Conservation (phyloP, 2,797 vertebrate species). For the Melanotaenia trifasciata region DNA sequence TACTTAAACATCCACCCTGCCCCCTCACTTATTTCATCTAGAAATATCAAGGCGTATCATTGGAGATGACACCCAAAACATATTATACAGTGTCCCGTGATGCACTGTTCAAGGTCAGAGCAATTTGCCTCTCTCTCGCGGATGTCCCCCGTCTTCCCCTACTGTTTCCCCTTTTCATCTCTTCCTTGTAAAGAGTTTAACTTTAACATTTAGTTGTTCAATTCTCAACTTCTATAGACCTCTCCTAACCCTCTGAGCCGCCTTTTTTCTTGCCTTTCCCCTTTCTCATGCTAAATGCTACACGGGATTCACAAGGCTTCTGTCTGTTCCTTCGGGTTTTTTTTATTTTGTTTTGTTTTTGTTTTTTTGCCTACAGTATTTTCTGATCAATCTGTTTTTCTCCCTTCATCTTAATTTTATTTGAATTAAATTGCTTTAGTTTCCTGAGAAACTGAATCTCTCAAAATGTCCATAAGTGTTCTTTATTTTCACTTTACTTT, state of each 20-base stretch:
- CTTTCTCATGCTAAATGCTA: constrained; percentile 51
- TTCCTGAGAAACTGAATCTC: constrained; percentile 21
- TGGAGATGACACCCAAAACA: constrained; percentile 89
- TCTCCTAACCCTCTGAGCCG: constrained; percentile 65
- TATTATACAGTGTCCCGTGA: constrained; percentile 89
- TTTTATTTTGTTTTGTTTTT: no score
- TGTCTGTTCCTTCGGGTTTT: constrained; percentile 35
- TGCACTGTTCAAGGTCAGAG: constrained; percentile 89
- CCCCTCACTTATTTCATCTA: constrained; percentile 87
- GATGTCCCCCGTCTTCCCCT: constrained; percentile 70
- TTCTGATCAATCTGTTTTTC: constrained; percentile 70
- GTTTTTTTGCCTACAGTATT: constrained; percentile 55
- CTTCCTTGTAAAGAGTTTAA: constrained; percentile 57
- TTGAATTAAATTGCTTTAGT: constrained; percentile 19
- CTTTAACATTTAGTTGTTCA: constrained; percentile 63
- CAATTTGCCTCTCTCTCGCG: constrained; percentile 81
- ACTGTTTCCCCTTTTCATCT: constrained; percentile 37
- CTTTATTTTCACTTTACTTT: neutral
- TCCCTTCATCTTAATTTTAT: constrained; percentile 6
- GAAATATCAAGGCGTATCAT: constrained; percentile 89
- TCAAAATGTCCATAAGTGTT: neutral
- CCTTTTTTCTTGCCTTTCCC: constrained; percentile 41
- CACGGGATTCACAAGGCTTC: constrained; percentile 56
- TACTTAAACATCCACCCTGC: constrained; percentile 80
- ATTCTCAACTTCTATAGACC: constrained; percentile 47